Base-by-base conservation (phyloP, 2,888 invertebrate species). In the Troides helena region DNA sequence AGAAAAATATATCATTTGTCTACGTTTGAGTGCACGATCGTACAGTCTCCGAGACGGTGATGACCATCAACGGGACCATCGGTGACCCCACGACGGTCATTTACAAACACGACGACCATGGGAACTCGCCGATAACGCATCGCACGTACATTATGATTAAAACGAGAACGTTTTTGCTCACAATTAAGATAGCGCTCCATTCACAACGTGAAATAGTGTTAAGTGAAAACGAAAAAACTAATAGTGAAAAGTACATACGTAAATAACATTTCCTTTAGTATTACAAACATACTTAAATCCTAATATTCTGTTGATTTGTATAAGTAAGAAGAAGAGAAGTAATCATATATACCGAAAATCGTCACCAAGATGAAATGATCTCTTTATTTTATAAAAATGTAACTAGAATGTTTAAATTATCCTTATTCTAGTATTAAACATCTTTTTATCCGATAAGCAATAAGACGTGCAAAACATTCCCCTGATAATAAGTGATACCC, bases 21-120 rank as follows among this genome's bases (percentile, higher is more conserved):
- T 23, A 23, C 64, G 68, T 72, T 74, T 65, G 71, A 65, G 69
- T 65, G 60, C 70, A 62, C 68, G 68, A 74, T 62, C 72, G 77
- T 79, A 76, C 77, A 74, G 73, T 73, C 78, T 75, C 72, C 79
- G 79, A 80, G 78, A 79, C 81, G 75, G 84, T 79, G 89, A 88
- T 92, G 91, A 89, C 90, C 91, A 91, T 90, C 90, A 81, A 77
- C 73, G 75, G 77, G 82, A 78, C 81, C 86, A 88, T 88, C 88
- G 75, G 80, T 81, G 88, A 89, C 88, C 90, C 81, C 85, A 77
- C 80, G 82, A 80, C 89, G 89, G 89, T 89, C 91, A 89, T 86
- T 89, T 86, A 85, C 83, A 85, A 86, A 85, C 89, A 83, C 88
- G 86, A 83, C 88, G 86, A 81, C 86, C 89, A 86, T 92, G 92